These are phyloP conservation scores for Tinea semifulvella DNA, from an alignment of 2,888 invertebrate species.

Conservation along the genomic window DNA sequence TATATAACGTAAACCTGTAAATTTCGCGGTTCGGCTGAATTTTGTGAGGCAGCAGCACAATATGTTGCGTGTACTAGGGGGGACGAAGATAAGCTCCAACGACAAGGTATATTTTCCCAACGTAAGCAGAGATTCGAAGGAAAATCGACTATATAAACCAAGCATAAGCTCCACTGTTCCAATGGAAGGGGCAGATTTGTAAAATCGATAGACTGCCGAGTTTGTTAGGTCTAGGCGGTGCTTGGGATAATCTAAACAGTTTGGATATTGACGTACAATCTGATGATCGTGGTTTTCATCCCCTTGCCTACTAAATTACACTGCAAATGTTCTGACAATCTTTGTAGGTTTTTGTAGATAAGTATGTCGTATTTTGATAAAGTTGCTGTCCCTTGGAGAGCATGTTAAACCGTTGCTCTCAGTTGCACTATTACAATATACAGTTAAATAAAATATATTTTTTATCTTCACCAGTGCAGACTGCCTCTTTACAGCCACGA, in stretches of 20 bases:
- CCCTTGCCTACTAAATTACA: too few relatives aligned
- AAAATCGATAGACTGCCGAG: slow-evolving; percentile 1
- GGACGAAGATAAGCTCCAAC: slow-evolving; percentile 33
- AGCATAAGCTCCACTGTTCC: not conserved
- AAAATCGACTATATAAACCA: slow-evolving; percentile 3
- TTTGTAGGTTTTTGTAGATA: too few relatives aligned
- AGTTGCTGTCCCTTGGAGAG: too few relatives aligned
- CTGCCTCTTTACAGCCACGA: too few relatives aligned
- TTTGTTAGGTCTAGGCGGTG: not conserved
- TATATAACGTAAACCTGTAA: slow-evolving; percentile 26
- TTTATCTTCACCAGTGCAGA: too few relatives aligned
- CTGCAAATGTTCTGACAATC: too few relatives aligned
- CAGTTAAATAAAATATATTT: too few relatives aligned
- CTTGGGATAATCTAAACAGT: slow-evolving; percentile 5
- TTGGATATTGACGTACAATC: slow-evolving; percentile 1
- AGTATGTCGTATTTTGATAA: too few relatives aligned
- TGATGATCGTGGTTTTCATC: not conserved
- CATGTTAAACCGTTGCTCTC: too few relatives aligned
- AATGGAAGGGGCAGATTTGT: not conserved
- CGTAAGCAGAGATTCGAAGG: slow-evolving; percentile 22
- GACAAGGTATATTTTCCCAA: slow-evolving; percentile 34
- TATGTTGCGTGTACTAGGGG: slow-evolving; percentile 38
- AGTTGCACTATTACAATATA: too few relatives aligned
- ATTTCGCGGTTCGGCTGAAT: slow-evolving; percentile 29
- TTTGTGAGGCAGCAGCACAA: slow-evolving; percentile 29